phyloP scores from a whole-genome alignment of 2,888 invertebrate species.

The Melinaea menophilus region DNA sequence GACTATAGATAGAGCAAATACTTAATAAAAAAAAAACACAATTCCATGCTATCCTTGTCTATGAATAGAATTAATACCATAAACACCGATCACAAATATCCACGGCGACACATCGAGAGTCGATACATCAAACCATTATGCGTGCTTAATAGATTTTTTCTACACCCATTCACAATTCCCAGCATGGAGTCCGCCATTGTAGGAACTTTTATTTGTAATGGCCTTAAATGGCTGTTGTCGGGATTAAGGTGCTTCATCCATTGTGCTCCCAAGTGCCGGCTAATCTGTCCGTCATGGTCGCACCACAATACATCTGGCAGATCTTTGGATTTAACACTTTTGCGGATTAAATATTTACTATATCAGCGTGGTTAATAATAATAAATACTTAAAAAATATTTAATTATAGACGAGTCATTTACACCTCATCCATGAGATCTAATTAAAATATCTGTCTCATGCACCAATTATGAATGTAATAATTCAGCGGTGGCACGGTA shows the following conservation, averaged over 20 bases:
- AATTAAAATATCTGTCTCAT: slow-evolving; percentile 71
- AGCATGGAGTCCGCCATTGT: slow-evolving; percentile 73
- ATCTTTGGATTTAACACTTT: slow-evolving; percentile 60
- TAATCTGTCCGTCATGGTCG: background rate
- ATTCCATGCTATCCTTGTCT: background rate
- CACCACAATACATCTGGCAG: slow-evolving; percentile 50
- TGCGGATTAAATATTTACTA: slow-evolving; percentile 45
- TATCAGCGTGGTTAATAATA: slow-evolving; percentile 9
- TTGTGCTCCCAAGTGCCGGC: slow-evolving; percentile 58
- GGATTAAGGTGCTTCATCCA: slow-evolving; percentile 66
- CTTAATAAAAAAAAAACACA: background rate
- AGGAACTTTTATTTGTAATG: slow-evolving; percentile 75
- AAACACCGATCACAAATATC: slow-evolving; percentile 4
- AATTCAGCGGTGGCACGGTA: slow-evolving; percentile 48
- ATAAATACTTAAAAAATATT: too few species aligned
- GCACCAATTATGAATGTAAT: slow-evolving; percentile 63
- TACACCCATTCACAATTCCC: slow-evolving; percentile 69
- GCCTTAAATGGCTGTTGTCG: slow-evolving; percentile 74
- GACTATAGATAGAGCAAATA: background rate
- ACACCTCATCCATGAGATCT: slow-evolving; percentile 35
- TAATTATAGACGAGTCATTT: too few species aligned
- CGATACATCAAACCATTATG: slow-evolving; percentile 64
- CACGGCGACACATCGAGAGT: slow-evolving; percentile 40
- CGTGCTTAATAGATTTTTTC: slow-evolving; percentile 76
- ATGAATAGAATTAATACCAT: slow-evolving; percentile 3